Percentiles rank a stretch among this genome's conserved stretches.
phyloP scores from a whole-genome alignment of 2,113 vertebrate genomes.

The Herpetotheres cachinnans region DNA sequence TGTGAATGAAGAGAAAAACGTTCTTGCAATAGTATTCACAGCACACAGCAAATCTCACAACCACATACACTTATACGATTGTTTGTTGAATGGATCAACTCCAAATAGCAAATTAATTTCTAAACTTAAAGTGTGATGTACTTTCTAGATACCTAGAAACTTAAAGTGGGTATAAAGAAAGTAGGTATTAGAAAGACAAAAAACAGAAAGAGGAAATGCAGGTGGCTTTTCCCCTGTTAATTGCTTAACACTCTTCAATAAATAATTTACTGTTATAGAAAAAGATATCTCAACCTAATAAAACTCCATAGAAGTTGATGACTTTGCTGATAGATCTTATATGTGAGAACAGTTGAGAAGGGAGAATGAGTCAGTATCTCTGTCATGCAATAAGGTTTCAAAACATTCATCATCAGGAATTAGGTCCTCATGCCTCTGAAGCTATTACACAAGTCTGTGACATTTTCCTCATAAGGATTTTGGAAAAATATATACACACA shows the following conservation, averaged over 20 bases:
- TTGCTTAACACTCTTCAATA: not conserved
- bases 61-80: not conserved
- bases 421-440: conserved; percentile 52
- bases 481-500: not conserved
- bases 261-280: not conserved
- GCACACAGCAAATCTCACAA: not conserved
- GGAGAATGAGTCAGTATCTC: conserved; percentile 58
- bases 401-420: conserved; percentile 60
- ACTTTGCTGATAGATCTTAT: conserved; percentile 37
- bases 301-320: not conserved
- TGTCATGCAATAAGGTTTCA: conserved; percentile 51
- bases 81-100: not conserved
- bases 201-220: not conserved
- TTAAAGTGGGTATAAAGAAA: not conserved
- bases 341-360: conserved; percentile 26
- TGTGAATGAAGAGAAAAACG: not conserved
- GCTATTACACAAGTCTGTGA: conserved; percentile 17
- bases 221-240: not conserved
- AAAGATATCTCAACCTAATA: not conserved
- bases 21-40: not conserved
- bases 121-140: not conserved
- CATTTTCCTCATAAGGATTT: not conserved
- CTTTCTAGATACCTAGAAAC: not conserved
- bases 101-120: not conserved
- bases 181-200: not conserved